These are phyloP conservation scores for Danio albolineatus DNA, from an alignment of 2,797 vertebrate genomes.

Conservation along the genomic window DNA sequence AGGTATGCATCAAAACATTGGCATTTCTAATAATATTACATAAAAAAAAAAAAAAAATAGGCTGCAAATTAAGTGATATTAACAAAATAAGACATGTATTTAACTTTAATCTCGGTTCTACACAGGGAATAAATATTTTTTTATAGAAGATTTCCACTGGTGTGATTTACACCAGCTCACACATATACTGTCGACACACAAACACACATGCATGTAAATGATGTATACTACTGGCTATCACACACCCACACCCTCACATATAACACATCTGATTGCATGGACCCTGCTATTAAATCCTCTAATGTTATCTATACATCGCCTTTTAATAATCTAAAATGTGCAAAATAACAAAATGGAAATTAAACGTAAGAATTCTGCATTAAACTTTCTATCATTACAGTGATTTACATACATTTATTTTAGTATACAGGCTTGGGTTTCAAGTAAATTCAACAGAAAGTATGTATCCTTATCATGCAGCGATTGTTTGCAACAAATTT, in stretches of 20 bases:
- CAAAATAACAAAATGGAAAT: conserved; percentile 39
- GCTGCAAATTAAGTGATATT: background rate
- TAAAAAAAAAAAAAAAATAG: background rate
- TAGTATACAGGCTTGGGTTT: conserved; percentile 41
- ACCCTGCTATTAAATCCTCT: conserved; percentile 20
- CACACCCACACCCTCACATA: conserved; percentile 19
- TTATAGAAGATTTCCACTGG: conserved; percentile 14
- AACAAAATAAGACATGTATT: background rate
- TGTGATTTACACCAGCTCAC: conserved; percentile 18
- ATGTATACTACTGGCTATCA: conserved; percentile 35
- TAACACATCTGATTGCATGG: conserved; percentile 24
- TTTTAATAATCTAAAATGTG: conserved; percentile 30
- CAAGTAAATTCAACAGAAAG: conserved; percentile 43
- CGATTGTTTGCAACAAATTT: conserved; percentile 13
- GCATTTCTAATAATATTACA: background rate
- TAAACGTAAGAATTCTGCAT: conserved; percentile 35
- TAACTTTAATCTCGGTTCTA: background rate
- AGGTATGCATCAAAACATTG: background rate
- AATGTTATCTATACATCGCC: background rate
- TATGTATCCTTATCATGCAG: conserved; percentile 21
- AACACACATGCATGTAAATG: conserved; percentile 43
- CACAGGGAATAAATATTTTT: conserved; percentile 23
- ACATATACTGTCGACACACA: conserved; percentile 58
- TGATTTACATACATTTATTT: conserved; percentile 7
- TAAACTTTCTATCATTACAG: background rate